Evolutionary conservation across 2,113 vertebrate genomes (phyloP).

Genomic region (Xerus inauris): DNA sequence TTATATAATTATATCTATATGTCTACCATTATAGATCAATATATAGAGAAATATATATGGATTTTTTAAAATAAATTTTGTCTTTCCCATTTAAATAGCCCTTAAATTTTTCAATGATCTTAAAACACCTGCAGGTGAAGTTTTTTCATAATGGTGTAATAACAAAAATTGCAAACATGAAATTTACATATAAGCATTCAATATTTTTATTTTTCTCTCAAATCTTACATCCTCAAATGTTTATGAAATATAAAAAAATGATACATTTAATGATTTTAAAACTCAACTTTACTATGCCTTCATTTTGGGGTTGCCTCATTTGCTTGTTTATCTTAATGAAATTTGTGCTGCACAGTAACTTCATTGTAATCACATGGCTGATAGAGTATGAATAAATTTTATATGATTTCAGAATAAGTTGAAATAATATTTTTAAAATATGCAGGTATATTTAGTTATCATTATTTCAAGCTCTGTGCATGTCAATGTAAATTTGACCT

Average conservation of each 20-base stretch:
- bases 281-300: background rate
- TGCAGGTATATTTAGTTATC: background rate
- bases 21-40: background rate
- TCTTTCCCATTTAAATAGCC: background rate
- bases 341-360: background rate
- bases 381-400: conserved; percentile 51
- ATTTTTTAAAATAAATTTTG: background rate
- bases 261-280: conserved; percentile 32
- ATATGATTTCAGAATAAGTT: conserved; percentile 24
- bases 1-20: background rate
- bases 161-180: background rate
- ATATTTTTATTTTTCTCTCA: background rate
- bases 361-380: background rate
- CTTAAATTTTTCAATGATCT: background rate
- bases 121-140: background rate
- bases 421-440: conserved; percentile 57
- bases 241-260: background rate
- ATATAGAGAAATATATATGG: no score
- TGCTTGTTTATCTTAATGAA: conserved; percentile 40
- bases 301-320: background rate
- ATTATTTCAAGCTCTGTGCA: background rate
- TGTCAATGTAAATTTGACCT: background rate
- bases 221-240: background rate
- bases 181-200: background rate
- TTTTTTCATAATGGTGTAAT: conserved; percentile 7